phyloP scores from a whole-genome alignment of 2,888 invertebrate species.

The Himalopsyche anomala region DNA sequence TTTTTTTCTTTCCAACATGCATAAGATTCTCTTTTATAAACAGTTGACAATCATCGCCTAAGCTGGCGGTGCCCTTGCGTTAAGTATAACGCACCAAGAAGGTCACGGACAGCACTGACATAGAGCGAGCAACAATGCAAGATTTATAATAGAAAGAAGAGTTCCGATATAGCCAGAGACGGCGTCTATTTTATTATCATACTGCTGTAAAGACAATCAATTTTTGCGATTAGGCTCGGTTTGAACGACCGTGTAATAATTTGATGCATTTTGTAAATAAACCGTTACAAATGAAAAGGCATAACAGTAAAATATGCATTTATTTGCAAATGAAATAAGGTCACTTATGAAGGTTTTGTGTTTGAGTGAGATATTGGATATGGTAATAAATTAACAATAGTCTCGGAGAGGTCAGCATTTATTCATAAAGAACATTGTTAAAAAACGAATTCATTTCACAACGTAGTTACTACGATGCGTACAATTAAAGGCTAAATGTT shows the following conservation, averaged over 20 bases:
- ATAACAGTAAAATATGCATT: not conserved
- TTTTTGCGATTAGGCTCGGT: not conserved
- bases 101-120: slow-evolving; percentile 41
- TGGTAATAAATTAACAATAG: too few relatives aligned
- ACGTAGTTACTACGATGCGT: too few relatives aligned
- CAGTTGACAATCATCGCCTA: not conserved
- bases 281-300: not conserved
- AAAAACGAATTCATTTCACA: too few relatives aligned
- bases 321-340: not conserved
- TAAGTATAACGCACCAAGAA: slow-evolving; percentile 44
- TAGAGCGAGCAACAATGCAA: slow-evolving; percentile 5
- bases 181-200: not conserved
- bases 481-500: not conserved
- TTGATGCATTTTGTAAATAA: not conserved
- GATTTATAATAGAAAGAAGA: not conserved
- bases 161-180: slow-evolving; percentile 27
- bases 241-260: not conserved
- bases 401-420: too few relatives aligned
- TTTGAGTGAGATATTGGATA: not conserved
- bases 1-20: too few relatives aligned
- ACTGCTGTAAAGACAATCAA: not conserved
- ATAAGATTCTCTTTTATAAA: too few relatives aligned
- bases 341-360: not conserved
- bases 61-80: slow-evolving; percentile 41
- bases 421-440: too few relatives aligned